Evolutionary conservation across 2,888 invertebrate genomes (phyloP), one percentile per base, ranked within the genome.

Genomic region (Leucania comma): DNA sequence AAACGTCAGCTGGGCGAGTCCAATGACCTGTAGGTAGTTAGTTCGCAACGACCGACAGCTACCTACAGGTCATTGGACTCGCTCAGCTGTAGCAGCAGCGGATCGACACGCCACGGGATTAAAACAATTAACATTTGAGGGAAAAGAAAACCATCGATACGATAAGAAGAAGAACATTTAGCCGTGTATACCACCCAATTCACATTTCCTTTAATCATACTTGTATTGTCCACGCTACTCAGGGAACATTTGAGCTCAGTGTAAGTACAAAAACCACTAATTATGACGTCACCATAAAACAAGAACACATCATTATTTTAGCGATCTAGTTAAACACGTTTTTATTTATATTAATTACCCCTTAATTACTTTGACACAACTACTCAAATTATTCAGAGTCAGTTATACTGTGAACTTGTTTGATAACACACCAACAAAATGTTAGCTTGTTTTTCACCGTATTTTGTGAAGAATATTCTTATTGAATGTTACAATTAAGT

Each of bases 211-310:
- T 54, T 81, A 75, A 78, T 71, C 70, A 78, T 38, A 75, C 70
- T 87, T 85, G 74, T 75, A 70, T 81, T 90, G 88, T 89, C 83
- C 90, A 93, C 86, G 94, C 95, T 72, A 84, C 90, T 90, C 96
- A 98, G 98, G 98, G 98, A 98, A 94, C 98, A 98, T 96, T 97
- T 98, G 89, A 98, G 98, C 96, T 98, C 98, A 88, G 98, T 98
- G 98, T 98, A 97, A 98, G 98, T 98, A 96, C 63, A 53, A 54
- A 14, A 51, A 78, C 68, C 54, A 57, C 72, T 78, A 72, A 57
- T 60, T 77, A 72, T 62, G 58, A 80, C 77, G 71, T 90, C 59
- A 60, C 32, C 60, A 26, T 38, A 24, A 12, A 51, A 57, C 32
- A 48, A 50, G 26, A 71, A 38, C 38, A 3, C 42, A 63, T 62